Evolutionary conservation across 2,113 vertebrate species (phyloP).

Genomic region (Mohoua ochrocephala): DNA sequence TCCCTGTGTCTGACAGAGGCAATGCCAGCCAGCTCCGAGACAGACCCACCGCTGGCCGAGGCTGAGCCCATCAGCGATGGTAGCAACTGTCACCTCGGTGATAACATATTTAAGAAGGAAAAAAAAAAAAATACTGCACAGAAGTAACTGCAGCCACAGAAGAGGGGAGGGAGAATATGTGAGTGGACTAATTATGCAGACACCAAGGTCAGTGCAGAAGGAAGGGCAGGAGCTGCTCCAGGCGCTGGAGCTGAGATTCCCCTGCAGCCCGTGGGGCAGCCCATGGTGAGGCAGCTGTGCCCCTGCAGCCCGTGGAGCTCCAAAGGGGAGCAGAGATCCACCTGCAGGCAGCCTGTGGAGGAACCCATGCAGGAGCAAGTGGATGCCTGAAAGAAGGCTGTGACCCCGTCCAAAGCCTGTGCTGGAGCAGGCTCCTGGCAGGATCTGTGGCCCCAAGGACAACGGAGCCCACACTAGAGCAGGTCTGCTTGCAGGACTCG

Average conservation of each 20-base stretch:
- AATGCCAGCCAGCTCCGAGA: background rate
- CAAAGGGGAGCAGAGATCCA: background rate
- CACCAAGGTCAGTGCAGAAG: background rate
- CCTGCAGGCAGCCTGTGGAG: background rate
- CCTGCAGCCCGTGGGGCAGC: rapidly evolving
- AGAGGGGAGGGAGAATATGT: background rate
- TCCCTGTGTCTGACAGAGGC: background rate
- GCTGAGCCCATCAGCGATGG: background rate
- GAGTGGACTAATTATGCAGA: background rate
- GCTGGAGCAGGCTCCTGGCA: background rate
- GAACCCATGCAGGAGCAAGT: background rate
- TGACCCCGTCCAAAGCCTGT: background rate
- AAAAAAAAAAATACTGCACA: background rate
- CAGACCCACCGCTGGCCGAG: rapidly evolving
- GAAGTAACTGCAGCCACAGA: background rate
- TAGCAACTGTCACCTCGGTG: background rate
- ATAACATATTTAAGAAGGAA: background rate
- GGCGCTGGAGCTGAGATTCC: background rate
- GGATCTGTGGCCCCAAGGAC: background rate
- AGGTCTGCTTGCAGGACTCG: background rate
- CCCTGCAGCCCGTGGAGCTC: background rate
- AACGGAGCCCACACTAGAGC: background rate
- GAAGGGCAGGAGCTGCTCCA: background rate
- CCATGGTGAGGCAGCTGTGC: background rate
- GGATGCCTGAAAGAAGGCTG: background rate